phyloP scores from a whole-genome alignment of 2,888 invertebrate genomes.

The Euclidia mi region DNA sequence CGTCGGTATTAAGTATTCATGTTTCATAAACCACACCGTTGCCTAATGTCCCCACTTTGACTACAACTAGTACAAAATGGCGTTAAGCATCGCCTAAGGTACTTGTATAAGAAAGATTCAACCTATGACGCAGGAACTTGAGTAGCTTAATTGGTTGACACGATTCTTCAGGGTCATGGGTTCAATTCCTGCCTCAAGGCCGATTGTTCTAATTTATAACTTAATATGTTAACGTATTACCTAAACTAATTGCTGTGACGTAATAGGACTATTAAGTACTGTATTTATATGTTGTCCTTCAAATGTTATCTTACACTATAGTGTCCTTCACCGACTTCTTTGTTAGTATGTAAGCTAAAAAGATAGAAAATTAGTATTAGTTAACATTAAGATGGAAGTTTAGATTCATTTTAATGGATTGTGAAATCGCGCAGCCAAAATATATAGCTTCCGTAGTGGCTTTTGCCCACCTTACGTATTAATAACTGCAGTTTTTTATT shows the following conservation, averaged over 20 bases:
- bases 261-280: conserved; percentile 66
- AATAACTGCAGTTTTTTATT: too few relatives aligned
- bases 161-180: too few relatives aligned
- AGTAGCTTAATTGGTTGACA: too few relatives aligned
- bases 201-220: too few relatives aligned
- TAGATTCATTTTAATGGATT: not conserved
- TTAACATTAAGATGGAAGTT: conserved; percentile 3
- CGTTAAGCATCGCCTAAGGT: too few relatives aligned
- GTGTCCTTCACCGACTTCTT: conserved; percentile 78
- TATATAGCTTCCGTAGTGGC: too few relatives aligned
- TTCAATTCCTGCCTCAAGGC: too few relatives aligned
- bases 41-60: conserved; percentile 51
- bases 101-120: too few relatives aligned
- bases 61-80: conserved; percentile 45
- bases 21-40: conserved; percentile 48
- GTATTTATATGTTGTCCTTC: conserved; percentile 69
- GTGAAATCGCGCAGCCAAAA: not conserved
- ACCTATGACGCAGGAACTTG: too few relatives aligned
- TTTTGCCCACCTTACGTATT: too few relatives aligned
- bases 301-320: conserved; percentile 87
- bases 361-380: conserved; percentile 67
- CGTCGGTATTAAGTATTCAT: conserved; percentile 60
- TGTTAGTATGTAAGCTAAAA: conserved; percentile 88
- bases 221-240: conserved; percentile 67
- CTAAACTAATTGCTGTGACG: conserved; percentile 75